A percentile compares a stretch with the other conserved stretches of the same genome.
Evolutionary conservation across 2,888 invertebrate genomes (phyloP).

Genomic region (Andrena trimmerana): DNA sequence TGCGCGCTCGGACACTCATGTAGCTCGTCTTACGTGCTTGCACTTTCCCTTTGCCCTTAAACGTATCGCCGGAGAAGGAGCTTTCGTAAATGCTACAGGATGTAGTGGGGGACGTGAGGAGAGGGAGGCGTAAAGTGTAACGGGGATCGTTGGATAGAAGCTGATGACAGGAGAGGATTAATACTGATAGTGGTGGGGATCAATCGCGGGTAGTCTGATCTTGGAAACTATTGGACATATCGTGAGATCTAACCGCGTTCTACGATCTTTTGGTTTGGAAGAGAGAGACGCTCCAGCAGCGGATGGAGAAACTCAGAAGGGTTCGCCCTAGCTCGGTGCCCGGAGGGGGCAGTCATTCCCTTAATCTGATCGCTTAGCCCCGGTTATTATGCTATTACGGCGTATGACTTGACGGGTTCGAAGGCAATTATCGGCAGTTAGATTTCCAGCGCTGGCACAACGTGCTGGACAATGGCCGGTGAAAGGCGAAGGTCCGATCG

Average conservation of each 20-base stretch:
- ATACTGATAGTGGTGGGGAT: too few species aligned
- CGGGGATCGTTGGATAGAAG: too few species aligned
- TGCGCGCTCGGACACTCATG: conserved; percentile 48
- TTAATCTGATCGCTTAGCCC: conserved; percentile 77
- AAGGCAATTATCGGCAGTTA: conserved; percentile 81
- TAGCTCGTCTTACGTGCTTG: conserved; percentile 18
- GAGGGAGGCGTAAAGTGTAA: too few species aligned
- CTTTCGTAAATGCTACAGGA: too few species aligned
- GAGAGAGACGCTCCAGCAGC: too few species aligned
- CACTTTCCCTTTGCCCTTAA: neutral
- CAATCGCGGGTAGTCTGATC: too few species aligned
- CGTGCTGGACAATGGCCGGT: conserved; percentile 80
- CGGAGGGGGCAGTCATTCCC: conserved; percentile 70
- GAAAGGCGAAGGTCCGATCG: conserved; percentile 81
- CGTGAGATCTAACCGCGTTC: too few species aligned
- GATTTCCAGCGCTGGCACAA: conserved; percentile 74
- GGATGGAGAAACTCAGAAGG: conserved; percentile 40
- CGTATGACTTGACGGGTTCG: conserved; percentile 79
- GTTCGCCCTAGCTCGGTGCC: conserved; percentile 47
- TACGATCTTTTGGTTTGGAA: too few species aligned
- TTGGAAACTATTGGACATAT: too few species aligned
- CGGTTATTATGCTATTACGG: conserved; percentile 80
- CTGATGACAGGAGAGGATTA: too few species aligned
- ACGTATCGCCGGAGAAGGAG: too few species aligned
- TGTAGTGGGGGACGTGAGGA: too few species aligned